Percentiles rank a stretch among this genome's conserved stretches.
Conservation (phyloP, 1,140 invertebrate species). For the Sycophaga agraensis region DNA sequence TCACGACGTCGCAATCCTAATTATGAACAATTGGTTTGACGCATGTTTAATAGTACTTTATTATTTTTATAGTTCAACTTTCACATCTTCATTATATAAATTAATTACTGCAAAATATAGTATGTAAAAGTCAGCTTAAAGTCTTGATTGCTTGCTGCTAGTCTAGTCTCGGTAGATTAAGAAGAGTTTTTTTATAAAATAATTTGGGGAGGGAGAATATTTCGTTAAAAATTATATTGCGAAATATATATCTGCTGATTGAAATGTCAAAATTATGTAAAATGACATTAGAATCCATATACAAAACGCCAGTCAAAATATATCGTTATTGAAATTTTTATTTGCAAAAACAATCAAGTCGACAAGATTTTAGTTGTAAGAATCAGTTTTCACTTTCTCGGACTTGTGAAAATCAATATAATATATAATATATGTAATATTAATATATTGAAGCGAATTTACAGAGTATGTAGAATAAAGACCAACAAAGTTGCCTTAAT, state of each 20-base stretch:
- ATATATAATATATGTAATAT: constrained; percentile 31
- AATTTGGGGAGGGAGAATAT: no score
- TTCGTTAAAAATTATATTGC: no score
- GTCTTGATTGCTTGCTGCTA: constrained; percentile 44
- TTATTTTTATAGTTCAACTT: no score
- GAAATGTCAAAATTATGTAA: constrained; percentile 7
- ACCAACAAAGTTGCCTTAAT: constrained; percentile 48
- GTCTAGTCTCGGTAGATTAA: constrained; percentile 46
- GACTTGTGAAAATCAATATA: background rate
- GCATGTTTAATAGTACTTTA: no score
- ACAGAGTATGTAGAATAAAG: constrained; percentile 34
- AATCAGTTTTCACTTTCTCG: constrained; percentile 3
- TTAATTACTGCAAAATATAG: constrained; percentile 18
- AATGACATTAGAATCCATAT: no score
- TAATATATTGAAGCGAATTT: constrained; percentile 17
- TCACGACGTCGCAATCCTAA: no score
- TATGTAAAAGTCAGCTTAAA: constrained; percentile 33
- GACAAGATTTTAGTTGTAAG: background rate
- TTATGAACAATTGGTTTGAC: no score
- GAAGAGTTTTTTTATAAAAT: no score
- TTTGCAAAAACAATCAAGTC: background rate
- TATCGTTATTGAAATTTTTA: no score
- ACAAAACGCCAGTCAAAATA: no score
- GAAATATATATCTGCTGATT: constrained; percentile 7
- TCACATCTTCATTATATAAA: no score